Percentiles rank a stretch among this genome's conserved stretches.
Evolutionary conservation across 2,797 vertebrate species (phyloP).

Genomic region (Macropus fuliginosus): DNA sequence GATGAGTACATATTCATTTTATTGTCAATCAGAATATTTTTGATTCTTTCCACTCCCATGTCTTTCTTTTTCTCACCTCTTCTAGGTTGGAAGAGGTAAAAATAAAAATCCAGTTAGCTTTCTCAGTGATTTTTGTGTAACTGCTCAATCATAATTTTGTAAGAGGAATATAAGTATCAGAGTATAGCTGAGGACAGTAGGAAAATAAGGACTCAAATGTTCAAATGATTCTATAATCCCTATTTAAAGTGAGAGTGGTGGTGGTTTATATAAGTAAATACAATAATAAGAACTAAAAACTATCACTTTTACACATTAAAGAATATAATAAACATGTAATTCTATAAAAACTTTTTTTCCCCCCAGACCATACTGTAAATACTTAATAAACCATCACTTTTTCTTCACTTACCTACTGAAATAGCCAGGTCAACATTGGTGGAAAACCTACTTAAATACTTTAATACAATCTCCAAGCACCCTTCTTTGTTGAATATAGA

Average conservation of each 20-base stretch:
- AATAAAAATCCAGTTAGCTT: conserved; percentile 2
- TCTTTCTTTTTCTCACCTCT: background rate
- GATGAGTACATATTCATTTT: conserved; percentile 6
- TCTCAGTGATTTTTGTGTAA: background rate
- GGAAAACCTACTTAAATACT: conserved; percentile 91
- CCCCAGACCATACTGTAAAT: conserved; percentile 3
- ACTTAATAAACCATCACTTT: conserved; percentile 43
- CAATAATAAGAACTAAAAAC: conserved; percentile 25
- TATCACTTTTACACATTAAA: background rate
- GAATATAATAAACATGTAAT: background rate
- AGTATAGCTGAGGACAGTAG: conserved; percentile 1
- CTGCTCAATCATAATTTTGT: background rate
- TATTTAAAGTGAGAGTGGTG: conserved; percentile 12
- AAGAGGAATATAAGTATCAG: conserved; percentile 38
- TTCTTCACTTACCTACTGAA: conserved; percentile 91
- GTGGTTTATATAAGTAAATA: conserved; percentile 14
- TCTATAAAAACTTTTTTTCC: conserved; percentile 22
- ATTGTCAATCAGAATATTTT: background rate
- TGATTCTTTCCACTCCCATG: background rate
- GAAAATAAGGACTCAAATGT: background rate
- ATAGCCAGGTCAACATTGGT: conserved; percentile 93
- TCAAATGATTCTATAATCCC: background rate
- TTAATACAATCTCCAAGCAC: conserved; percentile 92
- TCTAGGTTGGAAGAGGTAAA: background rate
- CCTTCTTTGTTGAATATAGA: conserved; percentile 94